Conservation (phyloP, 2,113 vertebrate genomes). For the Sakesphorus luctuosus region DNA sequence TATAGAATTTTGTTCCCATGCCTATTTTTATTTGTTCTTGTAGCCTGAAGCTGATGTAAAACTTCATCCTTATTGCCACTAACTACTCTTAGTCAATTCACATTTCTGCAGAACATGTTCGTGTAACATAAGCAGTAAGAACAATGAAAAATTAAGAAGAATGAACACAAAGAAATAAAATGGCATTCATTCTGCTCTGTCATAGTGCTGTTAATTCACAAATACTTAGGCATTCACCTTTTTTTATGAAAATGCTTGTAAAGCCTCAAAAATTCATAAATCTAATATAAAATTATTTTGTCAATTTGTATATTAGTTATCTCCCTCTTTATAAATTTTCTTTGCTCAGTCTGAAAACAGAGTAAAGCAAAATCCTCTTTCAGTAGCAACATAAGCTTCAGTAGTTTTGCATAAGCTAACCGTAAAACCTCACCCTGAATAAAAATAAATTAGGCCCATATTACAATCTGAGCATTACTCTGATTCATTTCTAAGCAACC, state of each 20-base stretch:
- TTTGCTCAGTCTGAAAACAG: neutral
- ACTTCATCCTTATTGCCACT: neutral
- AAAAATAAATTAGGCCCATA: neutral
- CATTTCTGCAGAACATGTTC: neutral
- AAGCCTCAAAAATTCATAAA: neutral
- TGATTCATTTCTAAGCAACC: neutral
- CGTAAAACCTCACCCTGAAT: neutral
- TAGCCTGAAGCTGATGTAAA: neutral
- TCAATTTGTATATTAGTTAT: neutral
- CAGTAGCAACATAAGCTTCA: neutral
- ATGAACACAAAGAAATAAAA: neutral
- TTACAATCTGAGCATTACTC: neutral
- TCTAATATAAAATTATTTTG: neutral
- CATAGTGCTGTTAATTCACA: neutral
- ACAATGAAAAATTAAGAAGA: neutral
- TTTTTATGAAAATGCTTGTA: neutral
- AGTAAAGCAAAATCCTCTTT: neutral
- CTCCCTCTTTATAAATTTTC: neutral
- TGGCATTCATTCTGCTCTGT: neutral
- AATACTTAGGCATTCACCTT: neutral
- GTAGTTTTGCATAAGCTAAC: neutral
- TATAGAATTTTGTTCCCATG: neutral
- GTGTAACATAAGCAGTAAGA: neutral
- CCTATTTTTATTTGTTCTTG: neutral
- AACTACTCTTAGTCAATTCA: neutral